A percentile compares a stretch with the other conserved stretches of the same genome.
Conservation (phyloP, 1,140 invertebrate genomes). For the Chelonus insularis region DNA sequence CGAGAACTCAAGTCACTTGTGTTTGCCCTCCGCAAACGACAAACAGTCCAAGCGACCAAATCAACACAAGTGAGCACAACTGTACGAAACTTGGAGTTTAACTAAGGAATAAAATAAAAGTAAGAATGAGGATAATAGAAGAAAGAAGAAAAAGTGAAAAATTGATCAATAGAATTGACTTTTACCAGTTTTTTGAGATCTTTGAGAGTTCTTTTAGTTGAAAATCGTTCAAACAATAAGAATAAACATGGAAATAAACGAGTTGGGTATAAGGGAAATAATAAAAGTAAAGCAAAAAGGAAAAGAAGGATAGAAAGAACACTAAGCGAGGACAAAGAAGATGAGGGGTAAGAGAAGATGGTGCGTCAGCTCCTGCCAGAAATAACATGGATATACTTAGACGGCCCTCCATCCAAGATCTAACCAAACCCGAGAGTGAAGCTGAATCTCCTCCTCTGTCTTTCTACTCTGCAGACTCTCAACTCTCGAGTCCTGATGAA, state of each 20-base stretch:
- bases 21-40: constrained; percentile 9
- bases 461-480: neutral
- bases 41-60: neutral
- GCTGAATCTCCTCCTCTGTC: neutral
- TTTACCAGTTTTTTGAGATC: too few relatives aligned
- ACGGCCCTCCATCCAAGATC: constrained; percentile 52
- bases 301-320: constrained; percentile 24
- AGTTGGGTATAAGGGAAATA: neutral
- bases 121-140: too few relatives aligned
- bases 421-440: constrained; percentile 40
- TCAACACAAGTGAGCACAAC: neutral
- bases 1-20: neutral
- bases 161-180: too few relatives aligned
- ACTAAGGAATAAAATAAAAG: too few relatives aligned
- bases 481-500: constrained; percentile 43
- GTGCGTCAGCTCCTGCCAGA: constrained; percentile 59
- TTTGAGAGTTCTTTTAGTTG: too few relatives aligned
- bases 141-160: too few relatives aligned
- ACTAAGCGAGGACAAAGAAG: constrained; percentile 22
- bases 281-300: constrained; percentile 23
- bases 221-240: neutral
- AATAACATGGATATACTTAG: constrained; percentile 61
- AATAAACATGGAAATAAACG: neutral
- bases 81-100: neutral
- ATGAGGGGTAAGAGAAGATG: constrained; percentile 32